A percentile compares a stretch with the other conserved stretches of the same genome.
phyloP scores from a whole-genome alignment of 2,113 vertebrate genomes.

The Caretta caretta region DNA sequence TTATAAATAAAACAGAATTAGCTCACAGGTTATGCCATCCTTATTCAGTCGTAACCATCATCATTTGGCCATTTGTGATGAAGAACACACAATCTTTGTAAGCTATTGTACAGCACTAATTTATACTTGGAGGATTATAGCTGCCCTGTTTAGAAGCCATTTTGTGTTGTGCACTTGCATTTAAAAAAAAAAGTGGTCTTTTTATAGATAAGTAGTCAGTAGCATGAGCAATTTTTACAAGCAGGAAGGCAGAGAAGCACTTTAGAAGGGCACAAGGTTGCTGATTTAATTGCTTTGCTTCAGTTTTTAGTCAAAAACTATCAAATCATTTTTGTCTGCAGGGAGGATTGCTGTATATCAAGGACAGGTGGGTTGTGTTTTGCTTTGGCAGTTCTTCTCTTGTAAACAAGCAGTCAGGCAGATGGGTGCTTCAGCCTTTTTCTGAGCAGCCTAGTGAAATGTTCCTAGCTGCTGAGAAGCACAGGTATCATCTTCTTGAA shows the following conservation, averaged over 20 bases:
- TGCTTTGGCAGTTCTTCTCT: background rate
- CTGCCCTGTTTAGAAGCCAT: background rate
- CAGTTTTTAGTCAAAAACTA: background rate
- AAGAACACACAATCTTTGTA: background rate
- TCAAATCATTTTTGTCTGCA: background rate
- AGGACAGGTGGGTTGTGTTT: background rate
- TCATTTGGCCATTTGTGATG: rapidly evolving
- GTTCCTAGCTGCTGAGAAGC: background rate
- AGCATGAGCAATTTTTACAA: background rate
- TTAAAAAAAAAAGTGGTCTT: rapidly evolving
- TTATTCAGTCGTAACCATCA: rapidly evolving
- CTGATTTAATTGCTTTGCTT: background rate
- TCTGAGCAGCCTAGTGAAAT: background rate
- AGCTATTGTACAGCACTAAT: background rate
- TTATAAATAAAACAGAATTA: background rate
- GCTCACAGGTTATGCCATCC: background rate
- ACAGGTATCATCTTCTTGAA: background rate
- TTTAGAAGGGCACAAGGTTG: background rate
- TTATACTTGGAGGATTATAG: background rate
- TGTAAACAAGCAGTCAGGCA: background rate
- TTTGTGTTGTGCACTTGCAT: background rate
- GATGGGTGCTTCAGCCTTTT: background rate
- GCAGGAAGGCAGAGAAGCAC: background rate
- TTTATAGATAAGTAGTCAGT: background rate
- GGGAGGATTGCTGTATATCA: background rate